Base-by-base conservation (phyloP, 2,113 vertebrate species). In the Cryptotis parvus region DNA sequence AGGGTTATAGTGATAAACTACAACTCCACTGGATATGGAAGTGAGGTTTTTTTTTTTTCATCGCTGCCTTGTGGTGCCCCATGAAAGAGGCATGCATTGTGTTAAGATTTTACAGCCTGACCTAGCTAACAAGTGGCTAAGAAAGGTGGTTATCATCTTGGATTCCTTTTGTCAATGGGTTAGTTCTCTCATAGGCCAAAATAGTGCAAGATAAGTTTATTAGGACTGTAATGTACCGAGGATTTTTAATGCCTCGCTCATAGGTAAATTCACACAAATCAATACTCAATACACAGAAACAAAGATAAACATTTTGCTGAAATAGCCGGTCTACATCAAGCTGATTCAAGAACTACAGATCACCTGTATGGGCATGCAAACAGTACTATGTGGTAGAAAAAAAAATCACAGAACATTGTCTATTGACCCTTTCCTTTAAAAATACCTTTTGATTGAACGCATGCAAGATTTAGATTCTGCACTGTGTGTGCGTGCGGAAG, bases 1-100 rank as follows among this genome's bases (percentile, higher is more conserved):
- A 97, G 96, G 94, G 94, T 94, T 96, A 91, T 94, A 95, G 97
- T 96, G 96, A 97, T 97, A 92, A 97, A 98, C 96, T 98, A 95
- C 95, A 97, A 95, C 94, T 97, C 97, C 94, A 92, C 94, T 92
- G 96, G 96, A 93, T 94, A 81, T 95, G 89, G 87, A 95, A 96
- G 90, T 97, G 91, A 91, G 86, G 93, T 55, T 29, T 84, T 81
- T 39, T 55, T 83, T 84, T 49, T 88, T 93, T 37, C 72, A 89
- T 95, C 91, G 81, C 89, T 93, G 90, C 88, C 61, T 45, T 92
- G 83, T 81, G 82, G 87, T 95, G 92, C 96, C 95, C 96, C 91
- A 78, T 89, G 91, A 93, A 95, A 96, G 84, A 95, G 89, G 80
- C 92, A 29, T 96, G 89, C 93, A 92, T 96, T 94, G 91, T 95